Conservation (phyloP, 1,140 invertebrate genomes). For the Pentalonia nigronervosa region DNA sequence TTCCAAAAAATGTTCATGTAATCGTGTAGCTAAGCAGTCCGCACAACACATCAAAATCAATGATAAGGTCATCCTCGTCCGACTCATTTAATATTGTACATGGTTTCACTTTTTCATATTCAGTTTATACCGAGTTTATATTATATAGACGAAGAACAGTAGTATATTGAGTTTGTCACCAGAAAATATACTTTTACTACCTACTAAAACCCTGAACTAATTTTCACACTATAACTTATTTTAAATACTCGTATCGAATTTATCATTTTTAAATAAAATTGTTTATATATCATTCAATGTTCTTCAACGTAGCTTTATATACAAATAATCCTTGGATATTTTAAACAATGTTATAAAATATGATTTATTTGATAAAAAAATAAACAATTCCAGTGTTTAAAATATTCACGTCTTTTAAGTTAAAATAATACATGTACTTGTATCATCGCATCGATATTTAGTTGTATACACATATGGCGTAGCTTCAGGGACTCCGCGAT, state of each 20-base stretch:
- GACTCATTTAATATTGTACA: background rate
- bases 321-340: slow-evolving; percentile 33
- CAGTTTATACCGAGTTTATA: background rate
- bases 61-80: slow-evolving; percentile 27
- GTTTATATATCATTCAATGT: background rate
- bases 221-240: slow-evolving; percentile 37
- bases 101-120: slow-evolving; percentile 32
- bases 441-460: background rate
- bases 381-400: background rate
- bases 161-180: slow-evolving; percentile 34
- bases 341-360: background rate
- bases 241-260: slow-evolving; percentile 51
- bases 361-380: slow-evolving; percentile 1
- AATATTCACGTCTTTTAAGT: background rate
- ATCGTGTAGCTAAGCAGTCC: background rate
- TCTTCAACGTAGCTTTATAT: background rate
- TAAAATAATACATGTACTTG: background rate
- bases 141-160: background rate
- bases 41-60: slow-evolving; percentile 5
- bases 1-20: background rate
- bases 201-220: slow-evolving; percentile 40
- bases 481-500: background rate
- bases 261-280: background rate
- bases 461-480: background rate
- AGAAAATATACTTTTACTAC: background rate